These are phyloP conservation scores for Phymatocera aterrima DNA, from an alignment of 2,888 invertebrate species.

Conservation along the genomic window DNA sequence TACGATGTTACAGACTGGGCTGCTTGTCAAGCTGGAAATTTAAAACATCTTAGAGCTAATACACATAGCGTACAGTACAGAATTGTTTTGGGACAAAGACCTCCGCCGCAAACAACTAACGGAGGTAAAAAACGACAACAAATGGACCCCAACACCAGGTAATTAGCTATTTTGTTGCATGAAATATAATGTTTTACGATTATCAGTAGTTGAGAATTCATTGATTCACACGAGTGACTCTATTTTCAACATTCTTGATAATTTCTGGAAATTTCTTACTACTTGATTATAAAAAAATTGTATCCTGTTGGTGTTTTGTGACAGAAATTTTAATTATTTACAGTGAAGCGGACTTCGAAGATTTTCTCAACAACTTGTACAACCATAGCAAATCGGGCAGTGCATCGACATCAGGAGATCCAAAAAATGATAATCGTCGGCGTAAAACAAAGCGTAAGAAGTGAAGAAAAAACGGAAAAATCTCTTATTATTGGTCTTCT, in stretches of 20 bases:
- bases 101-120: conserved; percentile 74
- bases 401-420: conserved; percentile 68
- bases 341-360: conserved; percentile 87
- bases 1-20: conserved; percentile 99
- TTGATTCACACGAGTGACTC: no score
- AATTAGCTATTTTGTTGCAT: conserved; percentile 44
- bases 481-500: conserved; percentile 55
- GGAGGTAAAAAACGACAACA: conserved; percentile 71
- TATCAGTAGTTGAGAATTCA: neutral
- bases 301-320: neutral
- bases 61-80: conserved; percentile 94
- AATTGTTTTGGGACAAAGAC: conserved; percentile 86
- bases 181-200: neutral
- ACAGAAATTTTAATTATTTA: conserved; percentile 52
- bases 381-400: conserved; percentile 78
- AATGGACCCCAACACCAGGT: conserved; percentile 69
- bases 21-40: conserved; percentile 89
- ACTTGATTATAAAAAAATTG: no score
- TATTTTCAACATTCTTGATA: no score
- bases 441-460: conserved; percentile 72
- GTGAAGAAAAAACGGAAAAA: conserved; percentile 53
- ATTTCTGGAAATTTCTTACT: no score
- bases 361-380: conserved; percentile 88
- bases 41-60: conserved; percentile 91
- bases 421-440: conserved; percentile 67